Base-by-base conservation (phyloP, 2,888 invertebrate species). In the Athalia cordata region DNA sequence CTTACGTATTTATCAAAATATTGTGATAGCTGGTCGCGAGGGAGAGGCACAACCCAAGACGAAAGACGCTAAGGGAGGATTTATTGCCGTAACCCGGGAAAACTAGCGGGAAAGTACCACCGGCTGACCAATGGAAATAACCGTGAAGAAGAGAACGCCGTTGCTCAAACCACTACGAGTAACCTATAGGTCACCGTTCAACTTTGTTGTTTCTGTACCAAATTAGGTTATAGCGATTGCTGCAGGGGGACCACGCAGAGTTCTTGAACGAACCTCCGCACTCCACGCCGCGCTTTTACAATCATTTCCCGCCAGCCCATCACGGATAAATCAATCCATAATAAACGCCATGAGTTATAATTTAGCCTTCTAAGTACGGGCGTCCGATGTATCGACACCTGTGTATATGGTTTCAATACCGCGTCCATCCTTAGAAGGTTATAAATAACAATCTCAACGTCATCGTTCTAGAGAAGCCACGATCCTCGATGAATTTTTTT, bases 1-100 rank as follows among this genome's bases (percentile, higher is more conserved):
- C 86, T 85, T 84, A 84, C 86, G 84, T 87, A 88, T 88, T 88
- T 89, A 86, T 89, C 89, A 89, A 89, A 89, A 90, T 88, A 89
- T 90, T 89, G 84, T 87, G 87, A 88, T 86, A 87, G 85, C 86
- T 84, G 82, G 81, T 80, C 80, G 81, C 80, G 81, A 77, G 81
- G 82, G 68, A 70, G 72, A 59, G 59, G 52, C 75, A 50, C 75
- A 64, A 62, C 52, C 50, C 75, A 62, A 75, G 79, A 79, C 78
- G 77, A 77, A 72, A 64, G 70, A 59, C 77, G 75, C 72, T 75
- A 76, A 79, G 79, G 82, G 81, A 82, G 83, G 82, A 84, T 83
- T 83, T 83, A 85, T 83, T 78, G 82, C 75, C 75, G 64, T 62
- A 50, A 62, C 49, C 62, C 29, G 75, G 50, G 75, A 75, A 75